These are phyloP conservation scores for Acanthosepion esculentum DNA, from an alignment of 2,888 invertebrate genomes.

Conservation along the genomic window DNA sequence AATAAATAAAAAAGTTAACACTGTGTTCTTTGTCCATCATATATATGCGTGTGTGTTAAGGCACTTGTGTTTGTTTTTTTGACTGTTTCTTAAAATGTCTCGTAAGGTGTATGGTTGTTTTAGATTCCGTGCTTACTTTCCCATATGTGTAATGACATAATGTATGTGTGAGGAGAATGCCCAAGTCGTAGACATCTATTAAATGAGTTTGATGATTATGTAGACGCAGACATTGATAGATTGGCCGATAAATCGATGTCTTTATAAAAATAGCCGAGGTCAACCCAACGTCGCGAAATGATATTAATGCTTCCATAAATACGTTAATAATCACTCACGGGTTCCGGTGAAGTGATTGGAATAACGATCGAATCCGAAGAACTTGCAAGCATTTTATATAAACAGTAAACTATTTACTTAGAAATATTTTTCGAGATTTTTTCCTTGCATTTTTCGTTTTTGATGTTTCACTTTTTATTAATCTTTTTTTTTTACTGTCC, in stretches of 20 bases:
- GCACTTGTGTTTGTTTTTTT: too few relatives aligned
- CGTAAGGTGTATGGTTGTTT: too few relatives aligned
- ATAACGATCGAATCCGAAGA: neutral
- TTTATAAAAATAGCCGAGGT: neutral
- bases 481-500: neutral
- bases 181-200: neutral
- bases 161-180: neutral
- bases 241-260: neutral
- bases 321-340: neutral
- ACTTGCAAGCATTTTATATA: too few relatives aligned
- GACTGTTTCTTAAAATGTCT: too few relatives aligned
- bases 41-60: too few relatives aligned
- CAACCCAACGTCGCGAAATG: neutral
- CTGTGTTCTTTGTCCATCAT: too few relatives aligned
- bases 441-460: neutral
- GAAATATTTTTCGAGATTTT: neutral
- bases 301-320: neutral
- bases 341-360: neutral
- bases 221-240: neutral
- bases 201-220: neutral
- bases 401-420: too few relatives aligned
- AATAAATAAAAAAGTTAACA: too few relatives aligned
- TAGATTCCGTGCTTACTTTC: too few relatives aligned
- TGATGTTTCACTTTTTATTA: fast-evolving
- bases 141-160: too few relatives aligned